A percentile compares a stretch with the other conserved stretches of the same genome.
phyloP scores from a whole-genome alignment of 1,140 invertebrate genomes.

The Polypedilum pembai region DNA sequence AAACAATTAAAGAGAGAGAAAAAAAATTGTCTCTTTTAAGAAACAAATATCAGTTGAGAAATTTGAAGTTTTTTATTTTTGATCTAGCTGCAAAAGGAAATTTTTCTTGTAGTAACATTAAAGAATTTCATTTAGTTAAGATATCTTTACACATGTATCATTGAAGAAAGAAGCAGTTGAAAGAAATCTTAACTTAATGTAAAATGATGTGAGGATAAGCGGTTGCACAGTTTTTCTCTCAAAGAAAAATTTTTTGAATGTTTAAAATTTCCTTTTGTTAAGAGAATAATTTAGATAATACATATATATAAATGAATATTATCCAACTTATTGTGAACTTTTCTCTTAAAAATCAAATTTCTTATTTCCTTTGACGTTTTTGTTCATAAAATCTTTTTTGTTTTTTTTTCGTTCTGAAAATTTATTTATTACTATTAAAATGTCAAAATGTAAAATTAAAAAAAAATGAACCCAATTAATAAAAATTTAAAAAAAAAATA shows the following conservation, averaged over 20 bases:
- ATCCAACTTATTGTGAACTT: background rate
- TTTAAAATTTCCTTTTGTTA: conserved; percentile 14
- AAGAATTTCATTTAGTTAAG: conserved; percentile 2
- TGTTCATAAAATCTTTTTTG: background rate
- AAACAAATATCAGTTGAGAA: background rate
- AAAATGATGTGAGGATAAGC: background rate
- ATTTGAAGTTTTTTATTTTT: background rate
- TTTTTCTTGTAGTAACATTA: conserved; percentile 19
- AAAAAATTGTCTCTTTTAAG: background rate
- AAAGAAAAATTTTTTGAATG: background rate
- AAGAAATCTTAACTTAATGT: conserved; percentile 9
- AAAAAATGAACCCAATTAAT: background rate
- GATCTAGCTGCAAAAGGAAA: background rate
- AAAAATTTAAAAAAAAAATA: background rate
- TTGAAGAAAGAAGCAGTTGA: too few species aligned
- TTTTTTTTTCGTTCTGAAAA: background rate
- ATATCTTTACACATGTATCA: background rate
- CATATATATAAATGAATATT: background rate
- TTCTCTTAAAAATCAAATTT: background rate
- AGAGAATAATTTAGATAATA: background rate
- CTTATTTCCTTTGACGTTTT: background rate
- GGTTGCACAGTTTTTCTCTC: conserved; percentile 7
- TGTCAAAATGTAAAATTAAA: background rate
- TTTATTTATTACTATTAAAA: background rate
- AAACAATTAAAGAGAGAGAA: background rate